Base-by-base conservation (phyloP, 2,888 invertebrate genomes). In the Crioceris asparagi region DNA sequence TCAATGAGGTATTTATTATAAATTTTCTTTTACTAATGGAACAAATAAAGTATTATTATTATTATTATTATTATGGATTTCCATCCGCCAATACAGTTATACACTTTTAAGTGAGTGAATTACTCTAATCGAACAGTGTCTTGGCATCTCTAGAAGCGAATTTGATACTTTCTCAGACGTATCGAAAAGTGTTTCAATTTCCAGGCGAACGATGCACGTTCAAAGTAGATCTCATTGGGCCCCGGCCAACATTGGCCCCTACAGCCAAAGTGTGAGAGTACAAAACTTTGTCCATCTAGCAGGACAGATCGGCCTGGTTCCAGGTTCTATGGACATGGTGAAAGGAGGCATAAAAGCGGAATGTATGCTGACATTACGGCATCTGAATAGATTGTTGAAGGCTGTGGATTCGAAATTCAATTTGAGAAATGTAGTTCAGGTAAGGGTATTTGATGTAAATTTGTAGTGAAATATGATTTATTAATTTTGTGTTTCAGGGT, bases 161-260 rank as follows among this genome's bases (percentile, higher is more conserved):
- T n/a, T n/a, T n/a, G n/a, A n/a, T n/a, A n/a, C n/a, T n/a, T n/a
- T n/a, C n/a, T n/a, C n/a, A n/a, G n/a, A n/a, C n/a, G n/a, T n/a
- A n/a, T n/a, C n/a, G n/a, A n/a, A n/a, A n/a, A n/a, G n/a, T n/a
- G n/a, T n/a, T n/a, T n/a, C n/a, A n/a, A n/a, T n/a, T n/a, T 51
- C 36, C 50, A 74, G 84, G 41, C 71, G 79, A 44, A 86, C 85
- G 5, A 85, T 93, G 84, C 93, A 94, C 61, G 92, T 94, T 26
- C 93, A 93, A 66, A 84, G 92, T 44, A 79, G 93, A 52, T 93
- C 92, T 17, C 92, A 94, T 62, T 94, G 94, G 94, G 92, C 93
- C n/a, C 93, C 94, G 1, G 92, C 93, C 41, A 93, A 91, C 61
- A 93, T 94, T 52, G 94, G 93, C 30, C 93, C 94, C 4, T 94